Base-by-base conservation (phyloP, 2,797 vertebrate species). In the Siniperca undulata region DNA sequence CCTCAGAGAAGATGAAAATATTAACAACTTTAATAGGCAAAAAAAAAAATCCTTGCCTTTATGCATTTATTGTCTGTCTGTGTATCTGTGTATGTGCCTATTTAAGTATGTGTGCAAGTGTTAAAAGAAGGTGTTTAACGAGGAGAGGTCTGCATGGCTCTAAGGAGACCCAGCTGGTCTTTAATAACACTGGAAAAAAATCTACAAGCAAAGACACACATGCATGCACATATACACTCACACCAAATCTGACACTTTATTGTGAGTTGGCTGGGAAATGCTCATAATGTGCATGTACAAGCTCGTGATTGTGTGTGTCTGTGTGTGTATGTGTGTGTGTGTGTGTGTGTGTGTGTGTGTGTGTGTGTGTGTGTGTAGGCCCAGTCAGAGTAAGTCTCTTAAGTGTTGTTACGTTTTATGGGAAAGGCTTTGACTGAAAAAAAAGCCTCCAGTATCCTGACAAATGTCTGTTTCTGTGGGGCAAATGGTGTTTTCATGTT, bases 401-500 rank as follows among this genome's bases (percentile, higher is more conserved):
- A 56, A 87, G 65, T 77, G 81, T 81, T 84, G 40, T 82, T 79
- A 30, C 10, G 36, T 79, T 93, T 93, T 90, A 91, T 86, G 46
- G 59, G 89, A 79, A 74, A 80, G 22, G n/a, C 77, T 88, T 74
- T 77, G 38, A 81, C 59, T 48, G 67, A 60, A 24, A 55, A 79
- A 78, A 78, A 74, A 46, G 50, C 60, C 66, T 40, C n/a, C 56
- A 30, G 70, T 61, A 83, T 87, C 89, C 87, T 85, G 82, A 86
- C 86, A 91, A 89, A 89, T 88, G 90, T 88, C 65, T 89, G 73
- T 83, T 87, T 88, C 80, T 60, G 79, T 76, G 80, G 84, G 81
- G 44, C 87, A 92, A 90, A 91, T 92, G 91, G 78, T 89, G 91
- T 92, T 92, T 91, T 89, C 77, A 89, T 84, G 87, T 92, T 84